Conservation (phyloP, 2,888 invertebrate genomes). For the Blomia tropicalis region DNA sequence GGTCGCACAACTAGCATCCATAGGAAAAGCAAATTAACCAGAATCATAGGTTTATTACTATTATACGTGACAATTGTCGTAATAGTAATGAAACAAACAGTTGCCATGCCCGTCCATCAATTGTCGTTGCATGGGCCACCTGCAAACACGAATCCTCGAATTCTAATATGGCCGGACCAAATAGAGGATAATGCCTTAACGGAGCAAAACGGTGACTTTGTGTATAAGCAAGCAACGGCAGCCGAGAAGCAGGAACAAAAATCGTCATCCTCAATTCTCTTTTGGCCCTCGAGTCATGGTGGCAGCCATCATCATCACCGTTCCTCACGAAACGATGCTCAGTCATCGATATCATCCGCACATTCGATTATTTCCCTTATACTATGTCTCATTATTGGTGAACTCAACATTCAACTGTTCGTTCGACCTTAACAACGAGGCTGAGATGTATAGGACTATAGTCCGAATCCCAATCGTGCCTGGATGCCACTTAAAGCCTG, state of each 20-base stretch:
- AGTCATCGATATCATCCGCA: too few relatives aligned
- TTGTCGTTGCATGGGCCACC: neutral
- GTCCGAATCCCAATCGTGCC: too few relatives aligned
- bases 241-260: conserved; percentile 10
- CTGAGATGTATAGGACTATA: too few relatives aligned
- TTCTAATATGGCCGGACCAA: conserved; percentile 2
- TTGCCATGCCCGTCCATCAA: neutral
- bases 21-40: too few relatives aligned
- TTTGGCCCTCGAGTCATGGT: conserved; percentile 7
- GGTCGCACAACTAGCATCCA: too few relatives aligned
- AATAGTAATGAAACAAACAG: too few relatives aligned
- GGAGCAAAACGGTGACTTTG: neutral
- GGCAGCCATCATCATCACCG: neutral
- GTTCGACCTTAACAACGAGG: too few relatives aligned
- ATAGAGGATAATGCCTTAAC: conserved; percentile 4
- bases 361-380: neutral
- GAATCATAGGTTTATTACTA: too few relatives aligned
- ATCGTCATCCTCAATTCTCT: neutral
- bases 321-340: neutral
- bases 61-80: too few relatives aligned
- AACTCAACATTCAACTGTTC: too few relatives aligned
- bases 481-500: too few relatives aligned
- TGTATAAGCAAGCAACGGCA: conserved; percentile 4
- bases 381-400: too few relatives aligned
- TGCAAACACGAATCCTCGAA: neutral